phyloP scores from a whole-genome alignment of 2,888 invertebrate species.

The Ornithoptera alexandrae region DNA sequence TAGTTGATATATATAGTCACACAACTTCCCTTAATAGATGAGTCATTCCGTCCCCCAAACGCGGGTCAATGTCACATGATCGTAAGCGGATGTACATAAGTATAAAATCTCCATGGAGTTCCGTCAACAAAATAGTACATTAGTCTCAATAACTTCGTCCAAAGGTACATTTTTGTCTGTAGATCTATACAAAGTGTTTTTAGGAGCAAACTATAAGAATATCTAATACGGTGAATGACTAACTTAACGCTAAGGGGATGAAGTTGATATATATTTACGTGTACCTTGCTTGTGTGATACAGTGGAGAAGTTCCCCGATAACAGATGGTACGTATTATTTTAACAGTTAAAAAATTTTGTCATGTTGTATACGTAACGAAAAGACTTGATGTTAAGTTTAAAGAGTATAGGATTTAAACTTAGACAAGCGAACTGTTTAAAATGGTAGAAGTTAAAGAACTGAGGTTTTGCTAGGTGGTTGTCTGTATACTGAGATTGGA shows the following conservation, averaged over 20 bases:
- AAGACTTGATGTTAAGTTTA: too few species aligned
- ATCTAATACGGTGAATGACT: constrained; percentile 49
- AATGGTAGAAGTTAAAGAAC: too few species aligned
- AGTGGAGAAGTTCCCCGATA: too few species aligned
- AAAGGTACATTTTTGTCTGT: constrained; percentile 23
- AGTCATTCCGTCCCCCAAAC: constrained; percentile 41
- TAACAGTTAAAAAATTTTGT: too few species aligned
- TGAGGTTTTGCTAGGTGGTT: too few species aligned
- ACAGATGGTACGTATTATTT: too few species aligned
- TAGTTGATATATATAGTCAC: constrained; percentile 17
- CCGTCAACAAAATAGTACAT: not conserved
- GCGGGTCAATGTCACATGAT: constrained; percentile 57
- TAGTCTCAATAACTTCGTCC: not conserved
- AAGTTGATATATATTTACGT: constrained; percentile 19
- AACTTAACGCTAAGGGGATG: constrained; percentile 44
- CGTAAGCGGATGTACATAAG: constrained; percentile 28
- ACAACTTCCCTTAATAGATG: constrained; percentile 37
- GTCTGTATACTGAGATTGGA: too few species aligned
- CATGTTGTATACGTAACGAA: too few species aligned
- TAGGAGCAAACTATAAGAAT: constrained; percentile 44
- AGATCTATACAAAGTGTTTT: constrained; percentile 21
- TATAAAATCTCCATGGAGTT: constrained; percentile 29
- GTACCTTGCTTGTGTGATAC: not conserved
- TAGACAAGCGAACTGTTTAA: too few species aligned
- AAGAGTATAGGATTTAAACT: too few species aligned